Evolutionary conservation across 2,113 vertebrate genomes (phyloP), one percentile per base, ranked within the genome.

Genomic region (Poeciliopsis turrubarensis): DNA sequence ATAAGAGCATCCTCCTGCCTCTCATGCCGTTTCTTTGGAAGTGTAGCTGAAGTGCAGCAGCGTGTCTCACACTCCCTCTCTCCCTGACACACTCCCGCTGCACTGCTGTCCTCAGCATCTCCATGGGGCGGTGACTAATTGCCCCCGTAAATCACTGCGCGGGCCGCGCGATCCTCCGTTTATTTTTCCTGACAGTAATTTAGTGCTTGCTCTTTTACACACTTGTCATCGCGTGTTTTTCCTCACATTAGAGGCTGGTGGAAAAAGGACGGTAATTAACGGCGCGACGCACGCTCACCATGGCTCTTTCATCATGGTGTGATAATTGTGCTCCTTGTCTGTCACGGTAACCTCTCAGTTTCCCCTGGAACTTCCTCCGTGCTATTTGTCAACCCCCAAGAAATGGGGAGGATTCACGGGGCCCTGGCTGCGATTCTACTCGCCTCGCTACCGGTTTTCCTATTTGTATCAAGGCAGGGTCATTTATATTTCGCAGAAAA

Each of bases 171-270:
- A 95, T 96, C 93, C 94, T 95, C 95, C 97, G 97, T 98, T 99
- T 99, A 98, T 97, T 98, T 98, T 97, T 97, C 90, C 95, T 97
- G 98, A 98, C 98, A 98, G 97, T 99, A 99, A 99, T 98, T 97
- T 98, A 99, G 96, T 98, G 96, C 96, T 96, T 97, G 97, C 97
- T 99, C 98, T 99, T 99, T 98, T 97, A 96, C 97, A 97, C 97
- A 98, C 97, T 98, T 99, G 98, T 99, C 98, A 98, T 95, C 92
- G 95, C 91, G 92, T 98, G 96, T 99, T 99, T 98, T 97, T 97
- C 96, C 95, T 97, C 97, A 96, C 95, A 97, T 99, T 98, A 98
- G 96, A 97, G 97, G 96, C 95, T 95, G 95, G 96, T 95, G 95
- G 96, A 96, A 97, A 97, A 97, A 96, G 96, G 96, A 97, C 96